These are phyloP conservation scores for Engystomops pustulosus DNA, from an alignment of 2,113 vertebrate species.

Conservation along the genomic window DNA sequence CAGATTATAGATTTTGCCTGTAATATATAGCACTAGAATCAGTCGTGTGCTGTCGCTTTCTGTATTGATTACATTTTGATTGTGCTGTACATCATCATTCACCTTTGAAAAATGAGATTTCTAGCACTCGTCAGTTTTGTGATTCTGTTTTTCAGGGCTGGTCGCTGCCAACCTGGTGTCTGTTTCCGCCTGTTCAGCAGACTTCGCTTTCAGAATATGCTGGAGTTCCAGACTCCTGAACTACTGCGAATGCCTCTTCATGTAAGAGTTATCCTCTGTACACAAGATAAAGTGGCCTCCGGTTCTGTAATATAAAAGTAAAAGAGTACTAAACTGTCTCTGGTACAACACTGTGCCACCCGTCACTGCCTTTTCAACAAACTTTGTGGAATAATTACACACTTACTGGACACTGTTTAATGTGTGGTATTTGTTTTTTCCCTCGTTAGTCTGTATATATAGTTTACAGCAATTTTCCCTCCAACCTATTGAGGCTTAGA, in stretches of 20 bases:
- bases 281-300: too few relatives aligned
- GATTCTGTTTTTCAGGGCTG: slow-evolving; percentile 78
- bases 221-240: slow-evolving; percentile 92
- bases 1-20: neutral
- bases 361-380: too few relatives aligned
- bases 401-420: too few relatives aligned
- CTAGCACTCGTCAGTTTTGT: neutral
- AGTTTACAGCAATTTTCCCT: too few relatives aligned
- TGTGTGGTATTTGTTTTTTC: too few relatives aligned
- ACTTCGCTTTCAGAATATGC: slow-evolving; percentile 88
- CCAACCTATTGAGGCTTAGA: too few relatives aligned
- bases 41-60: too few relatives aligned
- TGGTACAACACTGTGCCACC: too few relatives aligned
- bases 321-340: too few relatives aligned
- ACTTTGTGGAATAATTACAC: too few relatives aligned
- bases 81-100: neutral
- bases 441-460: too few relatives aligned
- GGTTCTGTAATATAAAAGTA: too few relatives aligned
- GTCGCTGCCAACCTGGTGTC: slow-evolving; percentile 88
- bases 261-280: slow-evolving; percentile 70
- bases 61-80: neutral
- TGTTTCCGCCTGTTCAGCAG: slow-evolving; percentile 93
- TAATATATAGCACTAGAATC: slow-evolving; percentile 2
- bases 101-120: slow-evolving; percentile 13
- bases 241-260: slow-evolving; percentile 93